A percentile compares a stretch with the other conserved stretches of the same genome.
Conservation (phyloP, 2,113 vertebrate species). For the Lycaon pictus region DNA sequence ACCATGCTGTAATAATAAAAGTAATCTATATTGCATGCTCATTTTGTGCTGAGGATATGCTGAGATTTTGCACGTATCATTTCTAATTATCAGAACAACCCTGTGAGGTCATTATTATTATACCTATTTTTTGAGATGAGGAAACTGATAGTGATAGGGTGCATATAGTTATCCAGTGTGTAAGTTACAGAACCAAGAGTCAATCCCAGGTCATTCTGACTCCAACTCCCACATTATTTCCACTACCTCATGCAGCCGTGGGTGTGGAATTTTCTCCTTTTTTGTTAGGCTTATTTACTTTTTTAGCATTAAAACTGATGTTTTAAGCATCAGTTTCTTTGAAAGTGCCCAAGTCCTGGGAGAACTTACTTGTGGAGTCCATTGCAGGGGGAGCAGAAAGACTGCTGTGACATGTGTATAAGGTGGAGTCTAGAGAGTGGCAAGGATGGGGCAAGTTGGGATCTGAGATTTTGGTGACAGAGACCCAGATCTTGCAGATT, state of each 20-base stretch:
- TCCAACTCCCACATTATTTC: neutral
- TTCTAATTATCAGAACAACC: constrained; percentile 3
- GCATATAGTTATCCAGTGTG: neutral
- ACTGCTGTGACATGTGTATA: neutral
- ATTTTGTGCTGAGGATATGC: constrained; percentile 38
- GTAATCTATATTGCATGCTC: constrained; percentile 25
- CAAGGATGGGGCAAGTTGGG: neutral
- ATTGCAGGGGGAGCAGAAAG: constrained; percentile 7
- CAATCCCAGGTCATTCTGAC: neutral
- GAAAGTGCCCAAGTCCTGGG: neutral
- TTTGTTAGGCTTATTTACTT: neutral
- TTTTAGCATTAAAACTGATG: no score
- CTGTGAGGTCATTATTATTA: constrained; percentile 56
- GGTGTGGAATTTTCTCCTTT: neutral
- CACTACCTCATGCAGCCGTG: neutral
- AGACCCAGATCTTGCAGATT: neutral
- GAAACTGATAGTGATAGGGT: constrained; percentile 1
- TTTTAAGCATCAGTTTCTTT: neutral
- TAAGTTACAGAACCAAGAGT: constrained; percentile 27
- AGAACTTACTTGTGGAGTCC: neutral
- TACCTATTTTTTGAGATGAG: constrained; percentile 43
- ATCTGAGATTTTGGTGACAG: neutral
- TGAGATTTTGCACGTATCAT: constrained; percentile 63
- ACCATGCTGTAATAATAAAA: constrained; percentile 37
- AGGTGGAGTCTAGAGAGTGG: neutral